Conservation (phyloP, 92 coral and sea anemone species). For the Bergia sp. region DNA sequence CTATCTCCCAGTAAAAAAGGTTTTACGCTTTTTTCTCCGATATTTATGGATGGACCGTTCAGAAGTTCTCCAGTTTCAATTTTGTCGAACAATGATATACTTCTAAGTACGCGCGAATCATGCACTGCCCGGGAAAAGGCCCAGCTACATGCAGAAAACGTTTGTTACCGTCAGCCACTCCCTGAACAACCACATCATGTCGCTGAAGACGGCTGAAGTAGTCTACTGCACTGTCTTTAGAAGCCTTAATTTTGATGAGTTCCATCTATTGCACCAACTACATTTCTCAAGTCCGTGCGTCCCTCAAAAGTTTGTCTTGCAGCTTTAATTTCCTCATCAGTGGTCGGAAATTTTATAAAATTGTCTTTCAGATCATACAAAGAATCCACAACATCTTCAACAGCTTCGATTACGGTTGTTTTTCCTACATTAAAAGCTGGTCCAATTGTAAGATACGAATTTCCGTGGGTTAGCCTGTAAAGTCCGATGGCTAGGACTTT, state of each 20-base stretch:
- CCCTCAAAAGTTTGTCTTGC: slow-evolving; percentile 33
- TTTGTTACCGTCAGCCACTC: slow-evolving; percentile 49
- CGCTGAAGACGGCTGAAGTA: slow-evolving; percentile 60
- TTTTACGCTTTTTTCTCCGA: neutral
- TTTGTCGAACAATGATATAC: neutral
- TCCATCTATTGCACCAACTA: slow-evolving; percentile 54
- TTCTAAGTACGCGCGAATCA: slow-evolving; percentile 41
- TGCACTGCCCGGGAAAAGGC: slow-evolving; percentile 61
- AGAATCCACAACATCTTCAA: slow-evolving; percentile 45
- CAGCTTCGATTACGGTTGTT: slow-evolving; percentile 2
- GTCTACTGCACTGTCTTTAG: slow-evolving; percentile 44
- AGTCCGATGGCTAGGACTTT: neutral
- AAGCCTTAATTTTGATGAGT: slow-evolving; percentile 45
- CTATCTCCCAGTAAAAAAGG: slow-evolving; percentile 24
- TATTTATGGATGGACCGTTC: neutral
- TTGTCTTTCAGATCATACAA: slow-evolving; percentile 33
- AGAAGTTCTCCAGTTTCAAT: slow-evolving; percentile 4
- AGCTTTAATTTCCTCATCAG: slow-evolving; percentile 35
- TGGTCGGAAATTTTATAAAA: slow-evolving; percentile 40
- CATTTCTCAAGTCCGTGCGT: slow-evolving; percentile 41
- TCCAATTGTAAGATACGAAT: slow-evolving; percentile 51
- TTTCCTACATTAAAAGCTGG: slow-evolving; percentile 47
- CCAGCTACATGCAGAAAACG: slow-evolving; percentile 52
- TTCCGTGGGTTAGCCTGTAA: slow-evolving; percentile 16
- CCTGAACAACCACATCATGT: slow-evolving; percentile 50